Evolutionary conservation across 2,797 vertebrate species (phyloP).

Genomic region (Rhinichthys osculus): DNA sequence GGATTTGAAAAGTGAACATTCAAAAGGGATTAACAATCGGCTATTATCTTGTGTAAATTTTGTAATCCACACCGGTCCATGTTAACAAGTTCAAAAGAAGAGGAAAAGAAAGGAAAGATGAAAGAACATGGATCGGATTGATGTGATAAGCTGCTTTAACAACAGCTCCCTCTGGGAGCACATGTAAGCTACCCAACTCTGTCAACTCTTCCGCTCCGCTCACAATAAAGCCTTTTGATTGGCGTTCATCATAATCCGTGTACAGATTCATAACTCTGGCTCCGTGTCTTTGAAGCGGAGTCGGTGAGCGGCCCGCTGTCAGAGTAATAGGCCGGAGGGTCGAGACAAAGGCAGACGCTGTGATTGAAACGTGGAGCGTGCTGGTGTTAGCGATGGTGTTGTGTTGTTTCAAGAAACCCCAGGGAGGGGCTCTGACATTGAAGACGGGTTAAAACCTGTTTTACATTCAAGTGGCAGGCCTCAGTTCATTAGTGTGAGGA

Average conservation of each 20-base stretch:
- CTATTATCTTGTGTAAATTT: slow-evolving; percentile 37
- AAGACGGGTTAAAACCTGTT: slow-evolving; percentile 88
- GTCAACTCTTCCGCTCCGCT: slow-evolving; percentile 52
- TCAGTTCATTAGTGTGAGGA: slow-evolving; percentile 87
- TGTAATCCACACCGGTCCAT: slow-evolving; percentile 49
- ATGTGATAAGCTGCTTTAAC: slow-evolving; percentile 52
- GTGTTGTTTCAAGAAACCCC: slow-evolving; percentile 83
- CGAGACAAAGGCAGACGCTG: slow-evolving; percentile 67
- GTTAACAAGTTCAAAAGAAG: slow-evolving; percentile 49
- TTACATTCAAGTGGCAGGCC: slow-evolving; percentile 88
- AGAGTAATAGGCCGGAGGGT: slow-evolving; percentile 66
- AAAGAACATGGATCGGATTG: slow-evolving; percentile 43
- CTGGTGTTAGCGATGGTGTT: slow-evolving; percentile 61
- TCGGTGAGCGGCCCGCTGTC: slow-evolving; percentile 50
- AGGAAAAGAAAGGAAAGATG: slow-evolving; percentile 39
- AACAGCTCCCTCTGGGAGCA: slow-evolving; percentile 36
- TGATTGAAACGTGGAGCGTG: slow-evolving; percentile 62
- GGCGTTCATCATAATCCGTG: slow-evolving; percentile 57
- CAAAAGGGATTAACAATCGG: slow-evolving; percentile 41
- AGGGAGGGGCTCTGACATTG: slow-evolving; percentile 87
- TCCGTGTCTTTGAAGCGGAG: slow-evolving; percentile 54
- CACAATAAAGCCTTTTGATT: slow-evolving; percentile 48
- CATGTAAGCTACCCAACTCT: slow-evolving; percentile 45
- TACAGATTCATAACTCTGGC: slow-evolving; percentile 56
- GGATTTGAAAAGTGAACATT: slow-evolving; percentile 30